A percentile compares a stretch with the other conserved stretches of the same genome.
phyloP scores from a whole-genome alignment of 2,797 vertebrate species.

The Dendrocincla fuliginosa region DNA sequence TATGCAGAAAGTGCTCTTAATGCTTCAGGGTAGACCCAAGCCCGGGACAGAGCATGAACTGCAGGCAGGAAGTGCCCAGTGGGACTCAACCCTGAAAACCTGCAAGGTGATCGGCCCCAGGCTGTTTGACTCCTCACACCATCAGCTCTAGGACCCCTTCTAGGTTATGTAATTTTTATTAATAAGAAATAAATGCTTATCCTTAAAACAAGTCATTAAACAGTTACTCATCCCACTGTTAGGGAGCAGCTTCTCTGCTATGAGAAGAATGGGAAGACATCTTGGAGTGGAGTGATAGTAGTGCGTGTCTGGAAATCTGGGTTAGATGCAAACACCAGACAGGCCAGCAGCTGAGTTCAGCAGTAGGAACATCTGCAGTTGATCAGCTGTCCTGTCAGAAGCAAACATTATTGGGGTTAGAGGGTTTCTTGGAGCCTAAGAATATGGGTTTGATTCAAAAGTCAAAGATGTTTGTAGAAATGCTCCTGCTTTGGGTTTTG shows the following conservation, averaged over 20 bases:
- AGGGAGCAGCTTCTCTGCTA: constrained; percentile 4
- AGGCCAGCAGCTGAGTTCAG: background rate
- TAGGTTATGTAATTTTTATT: background rate
- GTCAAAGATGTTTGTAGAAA: constrained; percentile 39
- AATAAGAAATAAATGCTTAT: background rate
- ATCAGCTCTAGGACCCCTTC: background rate
- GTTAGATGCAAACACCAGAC: background rate
- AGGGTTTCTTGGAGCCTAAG: constrained; percentile 18
- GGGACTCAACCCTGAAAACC: background rate
- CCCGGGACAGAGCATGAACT: background rate
- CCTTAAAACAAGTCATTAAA: background rate
- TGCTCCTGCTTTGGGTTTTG: constrained; percentile 41
- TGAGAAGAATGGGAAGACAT: background rate
- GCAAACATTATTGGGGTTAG: constrained; percentile 2
- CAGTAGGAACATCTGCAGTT: constrained; percentile 14
- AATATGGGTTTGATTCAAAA: constrained; percentile 52
- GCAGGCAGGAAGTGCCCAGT: background rate
- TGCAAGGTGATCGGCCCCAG: background rate
- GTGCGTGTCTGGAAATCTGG: constrained; percentile 8
- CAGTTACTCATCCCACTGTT: background rate
- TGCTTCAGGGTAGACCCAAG: background rate
- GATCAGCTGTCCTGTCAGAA: constrained; percentile 56
- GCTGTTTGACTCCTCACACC: background rate
- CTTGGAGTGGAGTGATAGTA: background rate
- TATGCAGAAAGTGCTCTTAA: background rate